These are phyloP conservation scores for Silvanus unidentatus DNA, from an alignment of 2,888 invertebrate species.

Conservation along the genomic window DNA sequence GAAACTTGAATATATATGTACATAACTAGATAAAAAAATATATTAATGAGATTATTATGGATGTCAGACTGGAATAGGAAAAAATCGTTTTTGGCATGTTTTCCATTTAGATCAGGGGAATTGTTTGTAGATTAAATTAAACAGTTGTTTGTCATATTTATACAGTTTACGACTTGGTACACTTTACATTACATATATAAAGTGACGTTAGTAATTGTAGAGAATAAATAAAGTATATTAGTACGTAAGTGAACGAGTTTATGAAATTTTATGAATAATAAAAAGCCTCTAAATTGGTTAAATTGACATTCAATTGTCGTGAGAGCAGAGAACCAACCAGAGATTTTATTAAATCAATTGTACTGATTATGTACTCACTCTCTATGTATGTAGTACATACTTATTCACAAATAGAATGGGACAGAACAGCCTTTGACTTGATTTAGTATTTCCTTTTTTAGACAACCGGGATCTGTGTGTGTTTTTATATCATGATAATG, in stretches of 20 bases:
- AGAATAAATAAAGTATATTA: constrained; percentile 16
- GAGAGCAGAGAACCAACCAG: constrained; percentile 30
- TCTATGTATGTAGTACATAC: constrained; percentile 5
- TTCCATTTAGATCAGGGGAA: neutral
- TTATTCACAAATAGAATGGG: constrained; percentile 12
- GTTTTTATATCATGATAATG: no score
- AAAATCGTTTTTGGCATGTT: no score
- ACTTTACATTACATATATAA: constrained; percentile 1
- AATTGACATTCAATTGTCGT: constrained; percentile 48
- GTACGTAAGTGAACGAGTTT: constrained; percentile 28
- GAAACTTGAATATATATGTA: no score
- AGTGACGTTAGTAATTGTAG: constrained; percentile 13
- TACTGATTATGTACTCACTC: constrained; percentile 40
- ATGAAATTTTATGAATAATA: constrained; percentile 49
- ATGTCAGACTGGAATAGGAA: no score
- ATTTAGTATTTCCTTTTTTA: constrained; percentile 35
- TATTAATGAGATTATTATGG: neutral
- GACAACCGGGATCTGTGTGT: constrained; percentile 9
- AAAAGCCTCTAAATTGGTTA: constrained; percentile 47
- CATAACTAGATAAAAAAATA: neutral
- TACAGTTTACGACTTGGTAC: constrained; percentile 1
- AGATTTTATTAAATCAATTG: constrained; percentile 44
- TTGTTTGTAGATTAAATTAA: constrained; percentile 2
- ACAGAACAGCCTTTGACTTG: constrained; percentile 18
- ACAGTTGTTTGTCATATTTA: constrained; percentile 6